Base-by-base conservation (phyloP, 37 sponge, comb jelly and placozoan species). In the Ianthella basta region DNA sequence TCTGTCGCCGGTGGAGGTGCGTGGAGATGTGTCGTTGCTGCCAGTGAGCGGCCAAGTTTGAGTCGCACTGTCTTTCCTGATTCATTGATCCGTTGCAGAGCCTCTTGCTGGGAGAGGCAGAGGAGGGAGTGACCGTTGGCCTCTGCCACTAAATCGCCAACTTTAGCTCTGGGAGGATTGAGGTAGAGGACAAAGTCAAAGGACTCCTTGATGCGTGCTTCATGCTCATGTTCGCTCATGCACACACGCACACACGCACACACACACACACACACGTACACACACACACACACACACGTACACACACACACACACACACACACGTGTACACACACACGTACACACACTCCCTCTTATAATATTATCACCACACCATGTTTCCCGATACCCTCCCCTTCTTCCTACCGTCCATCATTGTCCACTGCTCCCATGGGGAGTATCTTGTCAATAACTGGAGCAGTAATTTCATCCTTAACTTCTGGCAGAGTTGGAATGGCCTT, bases 271-370 rank as follows among this genome's bases (percentile, higher is more conserved):
- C 8, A 44, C 8, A 8, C 8, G 8, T 44, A 40, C 78, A 40
- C 37, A 36, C 1, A 41, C 16, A 24, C 1, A 18, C 53, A 36
- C 4, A 41, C 8, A 75, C 78, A 44, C 6, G 50, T 8, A 75
- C 53, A 75, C 53, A 41, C 78, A 75, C 53, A 40, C 72, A 70
- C 37, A 70, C 72, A 70, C 72, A 70, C 72, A 15, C 72, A 70
- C 72, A 15, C 72, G 15, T 61, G 63, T 12, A 61, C 63, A 61
- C n/a, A 5, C 25, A 12, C 27, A 13, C n/a, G 63, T 10, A 12
- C 27, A 23, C 63, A 23, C 4, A 27, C 63, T 29, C 25, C n/a
- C 2, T 18, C 15, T 18, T 19, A 19, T 56, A 18, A 56, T 56
- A 15, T 19, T 56, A 18, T 56, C 16, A 56, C 15, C 59, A 56